Percentiles rank a stretch among this genome's conserved stretches.
Evolutionary conservation across 2,888 invertebrate genomes (phyloP).

Genomic region (Drosophila buzzatii): DNA sequence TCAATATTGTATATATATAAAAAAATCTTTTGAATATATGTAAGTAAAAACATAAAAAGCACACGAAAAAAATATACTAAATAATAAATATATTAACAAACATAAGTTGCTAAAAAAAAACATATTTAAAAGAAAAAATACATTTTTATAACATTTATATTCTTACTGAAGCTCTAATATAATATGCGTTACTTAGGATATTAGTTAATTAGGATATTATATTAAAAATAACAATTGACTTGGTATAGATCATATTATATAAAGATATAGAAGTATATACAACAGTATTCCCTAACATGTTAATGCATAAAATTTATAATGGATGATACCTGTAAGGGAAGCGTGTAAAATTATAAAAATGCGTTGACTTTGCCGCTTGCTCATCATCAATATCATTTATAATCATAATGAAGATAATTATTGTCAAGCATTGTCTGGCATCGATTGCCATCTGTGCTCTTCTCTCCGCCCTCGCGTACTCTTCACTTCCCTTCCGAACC

Average conservation of each 20-base stretch:
- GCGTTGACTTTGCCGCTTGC: constrained; percentile 7
- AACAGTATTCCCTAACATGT: neutral
- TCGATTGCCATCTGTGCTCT: constrained; percentile 34
- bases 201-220: too few species aligned
- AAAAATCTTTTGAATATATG: too few species aligned
- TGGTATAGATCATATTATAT: neutral
- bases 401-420: constrained; percentile 7
- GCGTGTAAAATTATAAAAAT: constrained; percentile 12
- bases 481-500: neutral
- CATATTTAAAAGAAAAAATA: too few species aligned
- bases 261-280: neutral
- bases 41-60: too few species aligned
- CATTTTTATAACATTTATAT: too few species aligned
- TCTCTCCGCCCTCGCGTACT: neutral
- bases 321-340: neutral
- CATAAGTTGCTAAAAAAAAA: too few species aligned
- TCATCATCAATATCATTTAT: constrained; percentile 15
- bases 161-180: too few species aligned
- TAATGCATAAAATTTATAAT: neutral
- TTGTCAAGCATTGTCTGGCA: constrained; percentile 15
- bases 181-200: too few species aligned
- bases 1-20: too few species aligned
- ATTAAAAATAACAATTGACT: neutral
- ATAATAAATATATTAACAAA: too few species aligned
- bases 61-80: too few species aligned